These are phyloP conservation scores for Eumaeus atala DNA, from an alignment of 1,140 invertebrate genomes.

Conservation along the genomic window DNA sequence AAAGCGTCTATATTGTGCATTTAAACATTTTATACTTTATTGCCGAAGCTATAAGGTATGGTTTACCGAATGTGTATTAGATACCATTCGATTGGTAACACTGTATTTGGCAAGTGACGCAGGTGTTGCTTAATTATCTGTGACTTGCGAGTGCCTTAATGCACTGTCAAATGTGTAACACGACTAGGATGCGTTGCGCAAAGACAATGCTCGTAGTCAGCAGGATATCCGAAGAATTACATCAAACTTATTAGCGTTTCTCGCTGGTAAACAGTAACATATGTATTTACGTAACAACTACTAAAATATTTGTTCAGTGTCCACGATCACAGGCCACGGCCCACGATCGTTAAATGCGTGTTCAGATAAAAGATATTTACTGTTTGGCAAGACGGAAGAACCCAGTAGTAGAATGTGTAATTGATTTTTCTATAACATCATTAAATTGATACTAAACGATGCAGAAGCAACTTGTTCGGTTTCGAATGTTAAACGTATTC, in stretches of 20 bases:
- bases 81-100: slow-evolving; percentile 5
- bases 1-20: not conserved
- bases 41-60: not conserved
- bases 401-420: too few species aligned
- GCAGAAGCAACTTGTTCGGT: not conserved
- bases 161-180: slow-evolving; percentile 10
- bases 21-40: not conserved
- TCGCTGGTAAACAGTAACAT: not conserved
- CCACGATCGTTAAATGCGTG: too few species aligned
- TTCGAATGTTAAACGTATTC: slow-evolving; percentile 7
- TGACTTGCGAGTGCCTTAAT: slow-evolving; percentile 1
- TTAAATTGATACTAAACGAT: not conserved
- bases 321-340: too few species aligned
- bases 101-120: slow-evolving; percentile 9
- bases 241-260: slow-evolving; percentile 7
- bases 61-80: not conserved
- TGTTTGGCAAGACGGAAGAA: too few species aligned
- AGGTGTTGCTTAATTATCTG: slow-evolving; percentile 4
- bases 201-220: slow-evolving; percentile 6
- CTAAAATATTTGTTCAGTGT: too few species aligned
- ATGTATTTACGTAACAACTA: too few species aligned
- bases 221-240: slow-evolving; percentile 5
- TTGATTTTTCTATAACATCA: not conserved
- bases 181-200: slow-evolving; percentile 4
- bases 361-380: too few species aligned